Evolutionary conservation across 2,797 vertebrate genomes (phyloP).

Genomic region (Philypnodon macrostomus): DNA sequence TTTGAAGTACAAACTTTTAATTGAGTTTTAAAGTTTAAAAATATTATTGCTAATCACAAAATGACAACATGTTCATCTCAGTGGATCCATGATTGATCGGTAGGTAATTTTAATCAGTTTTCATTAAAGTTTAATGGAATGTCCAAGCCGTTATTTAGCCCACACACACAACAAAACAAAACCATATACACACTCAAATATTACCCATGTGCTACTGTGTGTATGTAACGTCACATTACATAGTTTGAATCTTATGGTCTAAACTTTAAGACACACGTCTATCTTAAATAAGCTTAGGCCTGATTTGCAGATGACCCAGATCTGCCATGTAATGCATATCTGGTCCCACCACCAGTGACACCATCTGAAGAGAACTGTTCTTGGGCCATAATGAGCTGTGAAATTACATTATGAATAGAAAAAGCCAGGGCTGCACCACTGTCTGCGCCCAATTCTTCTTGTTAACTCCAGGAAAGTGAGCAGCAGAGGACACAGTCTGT

Average conservation of each 20-base stretch:
- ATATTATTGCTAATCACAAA: too few relatives aligned
- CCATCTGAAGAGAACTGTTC: conserved; percentile 53
- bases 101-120: too few relatives aligned
- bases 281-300: conserved; percentile 11
- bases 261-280: conserved; percentile 24
- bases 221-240: background rate
- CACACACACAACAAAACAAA: too few relatives aligned
- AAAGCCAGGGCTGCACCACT: conserved; percentile 28
- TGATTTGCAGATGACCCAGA: conserved; percentile 55
- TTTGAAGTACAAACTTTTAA: too few relatives aligned
- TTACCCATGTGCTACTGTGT: too few relatives aligned
- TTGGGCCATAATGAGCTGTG: conserved; percentile 73
- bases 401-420: conserved; percentile 72
- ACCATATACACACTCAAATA: too few relatives aligned
- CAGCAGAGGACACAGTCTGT: conserved; percentile 52
- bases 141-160: too few relatives aligned
- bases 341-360: conserved; percentile 57
- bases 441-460: conserved; percentile 48
- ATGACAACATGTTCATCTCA: too few relatives aligned
- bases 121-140: too few relatives aligned
- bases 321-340: conserved; percentile 59
- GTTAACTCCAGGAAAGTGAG: conserved; percentile 48
- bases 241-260: conserved; percentile 5
- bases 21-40: too few relatives aligned
- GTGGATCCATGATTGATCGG: too few relatives aligned